Conservation (phyloP, 1,140 invertebrate genomes). For the Trichogramma pretiosum region DNA sequence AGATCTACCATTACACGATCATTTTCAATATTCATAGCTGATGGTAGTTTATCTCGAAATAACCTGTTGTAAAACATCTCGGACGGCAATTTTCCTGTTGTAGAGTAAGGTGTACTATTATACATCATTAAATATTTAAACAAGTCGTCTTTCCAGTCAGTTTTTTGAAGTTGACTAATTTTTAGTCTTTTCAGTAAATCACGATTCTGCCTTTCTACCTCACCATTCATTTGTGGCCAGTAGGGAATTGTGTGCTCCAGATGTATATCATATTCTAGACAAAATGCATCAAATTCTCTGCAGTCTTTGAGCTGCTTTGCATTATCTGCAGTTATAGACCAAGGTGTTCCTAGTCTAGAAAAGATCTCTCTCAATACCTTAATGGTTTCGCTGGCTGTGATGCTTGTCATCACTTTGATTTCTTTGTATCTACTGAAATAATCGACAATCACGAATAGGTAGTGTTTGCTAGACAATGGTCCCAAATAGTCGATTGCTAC, state of each 20-base stretch:
- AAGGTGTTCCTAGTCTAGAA: conserved; percentile 10
- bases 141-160: conserved; percentile 21
- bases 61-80: conserved; percentile 30
- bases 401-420: conserved; percentile 21
- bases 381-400: conserved; percentile 17
- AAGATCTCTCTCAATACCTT: conserved; percentile 12
- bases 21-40: no score
- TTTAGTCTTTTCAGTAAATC: conserved; percentile 26
- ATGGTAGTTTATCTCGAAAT: conserved; percentile 27
- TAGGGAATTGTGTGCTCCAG: conserved; percentile 6
- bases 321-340: conserved; percentile 12
- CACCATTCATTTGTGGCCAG: conserved; percentile 22
- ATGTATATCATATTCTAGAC: not conserved
- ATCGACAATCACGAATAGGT: conserved; percentile 23
- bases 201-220: conserved; percentile 28
- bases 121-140: conserved; percentile 28
- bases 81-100: conserved; percentile 29
- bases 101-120: conserved; percentile 23
- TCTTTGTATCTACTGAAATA: conserved; percentile 22
- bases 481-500: conserved; percentile 24
- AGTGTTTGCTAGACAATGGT: conserved; percentile 17
- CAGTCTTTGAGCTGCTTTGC: not conserved
- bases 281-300: not conserved
- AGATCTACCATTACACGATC: conserved; percentile 5
- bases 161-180: conserved; percentile 24